phyloP scores from a whole-genome alignment of 2,888 invertebrate species.

The Acanthosepion lycidas region DNA sequence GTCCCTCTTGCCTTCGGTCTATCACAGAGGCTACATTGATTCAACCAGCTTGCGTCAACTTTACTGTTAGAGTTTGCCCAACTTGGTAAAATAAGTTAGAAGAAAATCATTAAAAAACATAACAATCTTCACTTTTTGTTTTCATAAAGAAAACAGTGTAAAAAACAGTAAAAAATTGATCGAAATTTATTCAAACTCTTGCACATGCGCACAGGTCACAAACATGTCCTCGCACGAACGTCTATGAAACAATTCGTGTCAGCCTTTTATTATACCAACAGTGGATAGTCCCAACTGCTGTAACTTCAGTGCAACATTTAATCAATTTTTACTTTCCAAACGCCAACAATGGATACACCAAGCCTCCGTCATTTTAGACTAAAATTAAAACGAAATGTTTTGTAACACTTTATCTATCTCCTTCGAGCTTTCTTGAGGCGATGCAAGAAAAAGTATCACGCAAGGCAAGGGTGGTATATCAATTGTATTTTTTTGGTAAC shows the following conservation, averaged over 20 bases:
- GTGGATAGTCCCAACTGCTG: neutral
- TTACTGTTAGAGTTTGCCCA: too few species aligned
- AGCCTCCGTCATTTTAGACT: neutral
- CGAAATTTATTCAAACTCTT: too few species aligned
- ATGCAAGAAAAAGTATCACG: neutral
- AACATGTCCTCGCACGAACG: neutral
- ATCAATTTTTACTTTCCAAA: neutral
- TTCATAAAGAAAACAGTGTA: too few species aligned
- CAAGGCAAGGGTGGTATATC: neutral
- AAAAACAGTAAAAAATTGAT: too few species aligned
- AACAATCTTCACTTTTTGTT: too few species aligned
- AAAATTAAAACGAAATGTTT: neutral
- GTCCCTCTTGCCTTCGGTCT: too few species aligned
- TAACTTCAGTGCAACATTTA: neutral
- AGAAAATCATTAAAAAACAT: too few species aligned
- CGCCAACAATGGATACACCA: neutral
- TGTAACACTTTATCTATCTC: neutral
- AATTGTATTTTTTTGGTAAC: neutral
- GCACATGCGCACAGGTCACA: too few species aligned
- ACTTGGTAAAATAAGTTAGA: too few species aligned
- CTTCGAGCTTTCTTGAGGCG: neutral
- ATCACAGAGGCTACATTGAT: too few species aligned
- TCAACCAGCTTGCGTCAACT: too few species aligned
- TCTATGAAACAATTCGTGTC: neutral
- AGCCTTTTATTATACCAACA: neutral